Evolutionary conservation across 2,888 invertebrate species (phyloP).

Genomic region (Pantelozetes paolii): DNA sequence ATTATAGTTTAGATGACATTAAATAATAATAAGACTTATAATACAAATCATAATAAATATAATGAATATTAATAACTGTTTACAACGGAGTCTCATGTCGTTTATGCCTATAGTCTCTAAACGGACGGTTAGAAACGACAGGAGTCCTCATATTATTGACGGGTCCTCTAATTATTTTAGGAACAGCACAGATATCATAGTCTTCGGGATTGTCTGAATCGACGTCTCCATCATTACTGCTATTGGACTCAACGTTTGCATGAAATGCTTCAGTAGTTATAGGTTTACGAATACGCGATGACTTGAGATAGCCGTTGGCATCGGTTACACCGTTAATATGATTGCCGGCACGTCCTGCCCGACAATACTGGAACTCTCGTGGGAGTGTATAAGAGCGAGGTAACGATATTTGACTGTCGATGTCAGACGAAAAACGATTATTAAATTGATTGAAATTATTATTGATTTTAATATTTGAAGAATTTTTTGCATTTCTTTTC

Average conservation of each 20-base stretch:
- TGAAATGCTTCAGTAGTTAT: constrained; percentile 65
- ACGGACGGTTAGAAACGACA: not conserved
- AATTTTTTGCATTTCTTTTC: constrained; percentile 52
- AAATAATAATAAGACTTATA: too few species aligned
- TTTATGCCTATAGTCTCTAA: constrained; percentile 25
- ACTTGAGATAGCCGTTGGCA: not conserved
- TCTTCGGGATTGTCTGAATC: constrained; percentile 46
- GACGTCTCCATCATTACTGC: constrained; percentile 59
- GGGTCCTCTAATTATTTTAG: constrained; percentile 29
- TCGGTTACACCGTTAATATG: constrained; percentile 7
- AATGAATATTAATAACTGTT: not conserved
- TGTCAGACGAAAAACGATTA: constrained; percentile 64
- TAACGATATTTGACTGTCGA: constrained; percentile 70
- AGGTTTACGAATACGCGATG: constrained; percentile 55
- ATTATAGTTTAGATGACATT: too few species aligned
- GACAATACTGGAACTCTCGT: constrained; percentile 75
- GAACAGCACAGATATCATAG: constrained; percentile 34
- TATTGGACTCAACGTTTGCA: constrained; percentile 75
- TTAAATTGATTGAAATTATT: not conserved
- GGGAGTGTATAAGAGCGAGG: constrained; percentile 80
- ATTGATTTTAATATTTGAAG: constrained; percentile 25
- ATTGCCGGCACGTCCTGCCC: constrained; percentile 50
- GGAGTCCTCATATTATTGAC: constrained; percentile 27
- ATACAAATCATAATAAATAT: too few species aligned
- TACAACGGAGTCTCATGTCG: constrained; percentile 29